Base-by-base conservation (phyloP, 2,888 invertebrate genomes). In the Phasia obesa region DNA sequence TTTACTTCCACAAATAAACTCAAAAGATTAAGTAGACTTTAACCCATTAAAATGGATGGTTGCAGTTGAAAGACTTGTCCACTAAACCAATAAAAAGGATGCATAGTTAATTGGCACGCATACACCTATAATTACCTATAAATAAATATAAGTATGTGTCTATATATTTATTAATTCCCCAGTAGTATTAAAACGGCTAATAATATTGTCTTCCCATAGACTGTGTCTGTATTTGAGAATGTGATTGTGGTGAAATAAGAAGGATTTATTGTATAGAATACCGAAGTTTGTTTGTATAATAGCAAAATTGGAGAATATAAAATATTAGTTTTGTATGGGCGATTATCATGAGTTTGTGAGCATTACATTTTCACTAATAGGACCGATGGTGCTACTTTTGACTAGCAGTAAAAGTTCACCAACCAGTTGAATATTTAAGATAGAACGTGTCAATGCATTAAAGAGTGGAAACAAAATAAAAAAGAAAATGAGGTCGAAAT, bases 151-250 rank as follows among this genome's bases (percentile, higher is more conserved):
- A 17, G 13, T 62, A 17, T 47, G 5, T 1, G 6, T 21, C 21
- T 25, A 65, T 57, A 25, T 65, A 57, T 49, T 57, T 75, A 49
- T 65, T 59, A 44, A 49, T 38, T 57, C 59, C 55, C 57, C 57
- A 47, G 59, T 57, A 6, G 57, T 19, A 49, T 49, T 13, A 42
- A 38, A 19, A 59, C 17, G 65, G 19, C 55, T 23, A 67, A 53
- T 13, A 53, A 25, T 19, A 51, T 67, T 23, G 27, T 27, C 23
- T n/a, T 59, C 21, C 35, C 21, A 31, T 4, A 38, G 25, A 17
- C 11, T 9, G 42, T 64, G 38, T 31, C 19, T 57, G 38, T 31
- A 15, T 57, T 25, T 60, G 7, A 31, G 6, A 67, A 38, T 69
- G 47, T 69, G 21, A 27, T 53, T 35, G 57, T 47, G 65, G 21